These are phyloP conservation scores for Microplitis deprimator DNA, from an alignment of 2,888 invertebrate genomes.

Conservation along the genomic window DNA sequence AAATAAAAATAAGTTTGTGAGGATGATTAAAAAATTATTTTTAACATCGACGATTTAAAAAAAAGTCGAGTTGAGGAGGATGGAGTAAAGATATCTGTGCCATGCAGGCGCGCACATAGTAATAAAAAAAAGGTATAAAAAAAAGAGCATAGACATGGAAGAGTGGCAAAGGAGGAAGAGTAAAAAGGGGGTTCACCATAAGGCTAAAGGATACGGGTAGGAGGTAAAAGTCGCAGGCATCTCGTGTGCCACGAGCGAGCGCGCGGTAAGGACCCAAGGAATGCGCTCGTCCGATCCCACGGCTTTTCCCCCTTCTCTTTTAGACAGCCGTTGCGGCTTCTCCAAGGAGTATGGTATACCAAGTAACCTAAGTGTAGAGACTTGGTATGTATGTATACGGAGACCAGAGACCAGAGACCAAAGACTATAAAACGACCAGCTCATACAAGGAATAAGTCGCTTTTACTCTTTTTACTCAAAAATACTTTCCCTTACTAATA, in stretches of 20 bases:
- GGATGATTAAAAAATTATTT: slow-evolving; percentile 6
- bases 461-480: slow-evolving; percentile 16
- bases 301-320: slow-evolving; percentile 60
- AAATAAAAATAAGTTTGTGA: neutral
- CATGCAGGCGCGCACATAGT: slow-evolving; percentile 44
- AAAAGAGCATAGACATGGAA: slow-evolving; percentile 16
- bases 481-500: neutral
- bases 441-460: neutral
- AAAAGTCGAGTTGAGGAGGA: neutral
- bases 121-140: slow-evolving; percentile 17
- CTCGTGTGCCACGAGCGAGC: slow-evolving; percentile 60
- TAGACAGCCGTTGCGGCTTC: slow-evolving; percentile 41
- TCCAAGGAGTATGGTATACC: slow-evolving; percentile 26
- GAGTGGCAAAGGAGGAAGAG: slow-evolving; percentile 41
- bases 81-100: slow-evolving; percentile 50
- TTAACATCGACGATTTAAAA: neutral
- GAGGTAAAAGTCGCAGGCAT: slow-evolving; percentile 58
- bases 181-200: slow-evolving; percentile 30
- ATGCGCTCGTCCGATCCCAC: slow-evolving; percentile 71
- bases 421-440: no score
- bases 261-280: slow-evolving; percentile 65
- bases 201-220: slow-evolving; percentile 42
- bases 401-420: neutral
- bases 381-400: neutral
- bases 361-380: neutral